Percentiles rank a stretch among this genome's conserved stretches.
Evolutionary conservation across 2,113 vertebrate genomes (phyloP).

Genomic region (Hirundichthys speculiger): DNA sequence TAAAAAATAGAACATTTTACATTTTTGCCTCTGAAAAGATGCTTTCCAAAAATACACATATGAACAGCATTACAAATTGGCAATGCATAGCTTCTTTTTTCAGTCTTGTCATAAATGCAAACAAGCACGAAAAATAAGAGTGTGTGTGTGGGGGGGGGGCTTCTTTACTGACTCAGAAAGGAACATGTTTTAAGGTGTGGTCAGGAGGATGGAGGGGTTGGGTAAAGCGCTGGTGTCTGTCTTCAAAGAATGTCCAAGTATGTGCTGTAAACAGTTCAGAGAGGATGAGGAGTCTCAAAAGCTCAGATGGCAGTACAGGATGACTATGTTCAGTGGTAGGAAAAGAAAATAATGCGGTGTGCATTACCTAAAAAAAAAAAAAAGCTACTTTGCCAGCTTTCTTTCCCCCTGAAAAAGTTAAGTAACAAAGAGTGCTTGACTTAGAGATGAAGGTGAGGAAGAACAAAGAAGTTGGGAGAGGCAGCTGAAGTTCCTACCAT

Average conservation of each 20-base stretch:
- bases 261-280: constrained; percentile 76
- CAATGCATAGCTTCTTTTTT: constrained; percentile 67
- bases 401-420: neutral
- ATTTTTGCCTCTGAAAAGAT: constrained; percentile 67
- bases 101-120: constrained; percentile 46
- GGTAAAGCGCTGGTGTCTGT: constrained; percentile 69
- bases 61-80: constrained; percentile 72
- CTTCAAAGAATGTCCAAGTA: constrained; percentile 65
- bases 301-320: no score
- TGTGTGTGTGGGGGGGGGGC: neutral
- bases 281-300: constrained; percentile 15
- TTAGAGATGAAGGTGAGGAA: constrained; percentile 5
- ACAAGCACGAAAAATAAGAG: constrained; percentile 38
- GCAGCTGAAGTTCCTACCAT: constrained; percentile 71
- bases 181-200: constrained; percentile 22
- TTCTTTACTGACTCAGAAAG: no score
- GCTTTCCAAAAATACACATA: constrained; percentile 76
- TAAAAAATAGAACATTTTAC: constrained; percentile 82
- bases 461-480: constrained; percentile 36
- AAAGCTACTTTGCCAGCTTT: neutral
- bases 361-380: constrained; percentile 14
- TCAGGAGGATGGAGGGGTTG: neutral
- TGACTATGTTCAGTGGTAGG: no score
- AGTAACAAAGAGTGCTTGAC: neutral
- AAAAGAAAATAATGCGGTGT: no score